Evolutionary conservation across 2,888 invertebrate species (phyloP).

Genomic region (Eupeodes latifasciatus): DNA sequence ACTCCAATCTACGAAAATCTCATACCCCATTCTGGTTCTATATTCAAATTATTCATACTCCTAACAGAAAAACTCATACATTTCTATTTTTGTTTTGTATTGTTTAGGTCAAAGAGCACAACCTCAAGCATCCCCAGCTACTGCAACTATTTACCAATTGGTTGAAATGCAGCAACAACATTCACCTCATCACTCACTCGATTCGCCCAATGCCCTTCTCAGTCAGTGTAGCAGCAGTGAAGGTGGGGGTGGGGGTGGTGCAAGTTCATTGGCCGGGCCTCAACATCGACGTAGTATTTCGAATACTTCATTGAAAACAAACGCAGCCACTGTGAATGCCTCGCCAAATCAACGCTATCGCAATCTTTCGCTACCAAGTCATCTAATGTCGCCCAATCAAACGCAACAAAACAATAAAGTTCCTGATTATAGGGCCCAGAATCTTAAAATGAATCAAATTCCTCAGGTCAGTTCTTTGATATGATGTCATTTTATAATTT

Average conservation of each 20-base stretch:
- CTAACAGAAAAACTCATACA: background rate
- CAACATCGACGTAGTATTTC: conserved; percentile 82
- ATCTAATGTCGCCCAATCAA: conserved; percentile 77
- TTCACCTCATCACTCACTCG: conserved; percentile 63
- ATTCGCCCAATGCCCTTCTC: conserved; percentile 75
- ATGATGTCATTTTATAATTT: background rate
- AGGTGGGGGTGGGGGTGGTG: conserved; percentile 44
- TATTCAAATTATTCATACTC: background rate
- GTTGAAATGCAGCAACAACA: conserved; percentile 79
- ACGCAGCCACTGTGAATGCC: conserved; percentile 58
- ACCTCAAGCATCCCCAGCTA: conserved; percentile 83
- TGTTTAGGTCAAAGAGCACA: conserved; percentile 83
- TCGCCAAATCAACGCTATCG: conserved; percentile 82
- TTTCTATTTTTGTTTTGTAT: background rate
- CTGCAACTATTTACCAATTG: conserved; percentile 82
- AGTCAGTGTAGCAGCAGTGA: conserved; percentile 63
- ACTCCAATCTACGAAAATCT: conserved; percentile 88
- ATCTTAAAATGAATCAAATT: conserved; percentile 62
- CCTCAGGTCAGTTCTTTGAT: conserved; percentile 48
- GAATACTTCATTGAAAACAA: conserved; percentile 79
- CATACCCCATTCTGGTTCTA: conserved; percentile 85
- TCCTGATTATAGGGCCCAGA: conserved; percentile 60
- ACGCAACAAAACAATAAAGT: conserved; percentile 37
- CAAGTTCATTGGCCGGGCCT: conserved; percentile 80
- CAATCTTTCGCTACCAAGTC: conserved; percentile 83